Evolutionary conservation across 2,113 vertebrate species (phyloP).

Genomic region (Okapia johnstoni): DNA sequence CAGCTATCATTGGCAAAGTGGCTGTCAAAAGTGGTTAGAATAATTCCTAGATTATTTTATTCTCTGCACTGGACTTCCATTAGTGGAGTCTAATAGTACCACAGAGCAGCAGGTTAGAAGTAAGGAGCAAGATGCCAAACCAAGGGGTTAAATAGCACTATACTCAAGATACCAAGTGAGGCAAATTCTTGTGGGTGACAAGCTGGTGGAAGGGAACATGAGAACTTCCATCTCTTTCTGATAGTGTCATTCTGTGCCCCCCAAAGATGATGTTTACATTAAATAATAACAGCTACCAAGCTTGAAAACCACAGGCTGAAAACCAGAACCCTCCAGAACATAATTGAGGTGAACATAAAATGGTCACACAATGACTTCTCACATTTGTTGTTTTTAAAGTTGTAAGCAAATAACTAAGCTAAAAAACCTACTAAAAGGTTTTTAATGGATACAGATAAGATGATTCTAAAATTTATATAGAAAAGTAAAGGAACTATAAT

Average conservation of each 20-base stretch:
- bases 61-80: not conserved
- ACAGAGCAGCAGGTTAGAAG: not conserved
- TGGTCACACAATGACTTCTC: not conserved
- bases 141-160: not conserved
- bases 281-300: not conserved
- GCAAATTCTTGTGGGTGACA: not conserved
- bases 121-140: not conserved
- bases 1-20: not conserved
- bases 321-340: not conserved
- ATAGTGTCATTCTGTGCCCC: not conserved
- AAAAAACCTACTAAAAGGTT: not conserved
- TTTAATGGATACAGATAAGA: not conserved
- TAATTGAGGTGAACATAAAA: not conserved
- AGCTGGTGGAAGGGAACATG: rapidly evolving
- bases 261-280: not conserved
- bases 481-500: not conserved
- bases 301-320: not conserved
- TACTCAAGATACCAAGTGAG: too few relatives aligned
- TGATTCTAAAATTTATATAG: not conserved
- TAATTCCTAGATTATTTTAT: not conserved
- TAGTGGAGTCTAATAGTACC: not conserved
- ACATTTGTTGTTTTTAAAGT: not conserved
- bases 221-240: not conserved
- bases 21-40: not conserved
- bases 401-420: not conserved